Evolutionary conservation across 2,113 vertebrate species (phyloP).

Genomic region (Gallinago undulata): DNA sequence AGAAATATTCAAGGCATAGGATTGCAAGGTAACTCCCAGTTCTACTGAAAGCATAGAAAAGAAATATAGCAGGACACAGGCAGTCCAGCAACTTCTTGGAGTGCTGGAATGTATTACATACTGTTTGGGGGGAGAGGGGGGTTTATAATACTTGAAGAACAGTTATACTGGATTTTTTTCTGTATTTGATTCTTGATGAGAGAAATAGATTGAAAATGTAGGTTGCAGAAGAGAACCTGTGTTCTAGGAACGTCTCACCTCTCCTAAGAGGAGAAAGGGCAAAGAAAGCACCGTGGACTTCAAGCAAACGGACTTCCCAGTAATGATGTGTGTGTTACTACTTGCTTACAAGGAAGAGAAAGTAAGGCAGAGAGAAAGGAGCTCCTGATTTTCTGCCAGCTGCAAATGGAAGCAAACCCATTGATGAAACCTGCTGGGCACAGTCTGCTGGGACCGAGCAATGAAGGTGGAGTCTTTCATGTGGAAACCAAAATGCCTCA

Average conservation of each 20-base stretch:
- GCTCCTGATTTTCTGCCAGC: not conserved
- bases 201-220: not conserved
- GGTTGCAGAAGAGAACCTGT: not conserved
- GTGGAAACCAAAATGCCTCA: not conserved
- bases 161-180: not conserved
- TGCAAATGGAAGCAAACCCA: not conserved
- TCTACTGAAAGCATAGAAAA: not conserved
- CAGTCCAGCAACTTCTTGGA: not conserved
- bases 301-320: not conserved
- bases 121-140: too few species aligned
- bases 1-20: not conserved
- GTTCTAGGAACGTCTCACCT: not conserved
- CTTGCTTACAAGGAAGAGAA: not conserved
- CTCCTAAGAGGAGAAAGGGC: not conserved
- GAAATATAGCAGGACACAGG: not conserved
- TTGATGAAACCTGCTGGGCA: slow-evolving; percentile 28
- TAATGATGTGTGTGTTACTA: not conserved
- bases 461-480: not conserved
- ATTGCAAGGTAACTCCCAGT: not conserved
- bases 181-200: not conserved
- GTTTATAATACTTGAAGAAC: not conserved
- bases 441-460: not conserved
- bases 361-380: not conserved
- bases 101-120: not conserved
- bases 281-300: not conserved